Evolutionary conservation across 2,888 invertebrate species (phyloP).

Genomic region (Amorpha juglandis): DNA sequence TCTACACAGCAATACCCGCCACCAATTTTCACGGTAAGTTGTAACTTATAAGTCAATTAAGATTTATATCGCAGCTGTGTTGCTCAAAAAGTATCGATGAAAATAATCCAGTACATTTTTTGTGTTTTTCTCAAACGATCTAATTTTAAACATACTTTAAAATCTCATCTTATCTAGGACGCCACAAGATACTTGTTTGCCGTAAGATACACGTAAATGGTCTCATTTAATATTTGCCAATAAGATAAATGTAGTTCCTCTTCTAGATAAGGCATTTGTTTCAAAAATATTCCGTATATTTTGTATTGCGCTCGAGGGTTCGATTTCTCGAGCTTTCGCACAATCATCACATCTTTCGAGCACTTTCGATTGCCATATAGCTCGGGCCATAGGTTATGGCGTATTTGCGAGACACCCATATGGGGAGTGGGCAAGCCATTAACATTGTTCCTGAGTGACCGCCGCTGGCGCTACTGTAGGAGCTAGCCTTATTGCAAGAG

Average conservation of each 20-base stretch:
- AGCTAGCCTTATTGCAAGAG: neutral
- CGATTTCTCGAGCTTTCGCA: conserved; percentile 24
- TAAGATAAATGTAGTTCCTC: conserved; percentile 40
- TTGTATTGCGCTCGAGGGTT: conserved; percentile 20
- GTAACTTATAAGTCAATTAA: conserved; percentile 35
- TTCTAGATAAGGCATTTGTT: conserved; percentile 20
- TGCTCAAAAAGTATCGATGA: too few relatives aligned
- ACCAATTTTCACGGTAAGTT: conserved; percentile 66
- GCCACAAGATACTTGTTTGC: conserved; percentile 56
- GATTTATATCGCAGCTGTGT: too few relatives aligned
- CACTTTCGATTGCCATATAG: conserved; percentile 52
- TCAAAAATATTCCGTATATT: conserved; percentile 26
- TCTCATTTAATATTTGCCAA: conserved; percentile 55
- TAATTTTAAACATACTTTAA: neutral
- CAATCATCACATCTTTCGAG: conserved; percentile 37
- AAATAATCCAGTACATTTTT: neutral
- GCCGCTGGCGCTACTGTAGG: conserved; percentile 31
- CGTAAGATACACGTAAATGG: conserved; percentile 51
- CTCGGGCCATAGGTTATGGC: conserved; percentile 41
- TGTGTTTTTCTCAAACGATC: neutral
- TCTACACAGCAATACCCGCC: conserved; percentile 66
- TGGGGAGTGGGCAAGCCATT: conserved; percentile 38
- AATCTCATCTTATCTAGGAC: conserved; percentile 48
- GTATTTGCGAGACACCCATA: conserved; percentile 43
- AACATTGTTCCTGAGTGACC: conserved; percentile 21